Evolutionary conservation across 2,888 invertebrate species (phyloP).

Genomic region (Lumbricus terrestris): DNA sequence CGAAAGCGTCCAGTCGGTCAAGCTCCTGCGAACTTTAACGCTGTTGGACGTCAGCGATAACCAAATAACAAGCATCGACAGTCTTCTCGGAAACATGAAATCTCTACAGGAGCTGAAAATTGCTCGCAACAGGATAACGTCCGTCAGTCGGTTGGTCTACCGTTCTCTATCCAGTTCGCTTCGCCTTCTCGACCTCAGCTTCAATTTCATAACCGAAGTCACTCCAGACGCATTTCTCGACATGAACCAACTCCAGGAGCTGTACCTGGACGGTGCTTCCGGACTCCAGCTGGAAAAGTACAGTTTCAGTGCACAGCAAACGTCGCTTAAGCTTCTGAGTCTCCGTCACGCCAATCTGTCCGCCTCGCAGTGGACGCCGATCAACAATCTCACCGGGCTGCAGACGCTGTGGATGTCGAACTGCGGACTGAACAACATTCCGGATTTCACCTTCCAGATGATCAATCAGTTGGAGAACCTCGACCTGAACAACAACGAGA

Average conservation of each 20-base stretch:
- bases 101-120: slow-evolving; percentile 13
- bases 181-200: neutral
- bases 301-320: slow-evolving; percentile 5
- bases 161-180: neutral
- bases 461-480: slow-evolving; percentile 15
- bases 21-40: neutral
- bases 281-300: neutral
- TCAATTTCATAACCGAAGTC: neutral
- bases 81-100: slow-evolving; percentile 16
- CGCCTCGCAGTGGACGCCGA: neutral
- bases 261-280: neutral
- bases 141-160: slow-evolving; percentile 13
- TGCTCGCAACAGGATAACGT: neutral
- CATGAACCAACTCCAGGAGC: neutral
- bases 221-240: neutral
- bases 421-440: slow-evolving; percentile 18
- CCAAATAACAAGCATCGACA: slow-evolving; percentile 7
- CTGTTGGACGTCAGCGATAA: slow-evolving; percentile 21
- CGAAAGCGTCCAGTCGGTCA: neutral
- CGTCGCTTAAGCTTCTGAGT: neutral
- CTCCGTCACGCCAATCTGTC: neutral
- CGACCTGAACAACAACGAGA: neutral
- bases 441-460: slow-evolving; percentile 15
- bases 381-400: neutral
- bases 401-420: neutral